Evolutionary conservation across 2,797 vertebrate genomes (phyloP), one percentile per base, ranked within the genome.

Genomic region (Paedocypris micromegethes): DNA sequence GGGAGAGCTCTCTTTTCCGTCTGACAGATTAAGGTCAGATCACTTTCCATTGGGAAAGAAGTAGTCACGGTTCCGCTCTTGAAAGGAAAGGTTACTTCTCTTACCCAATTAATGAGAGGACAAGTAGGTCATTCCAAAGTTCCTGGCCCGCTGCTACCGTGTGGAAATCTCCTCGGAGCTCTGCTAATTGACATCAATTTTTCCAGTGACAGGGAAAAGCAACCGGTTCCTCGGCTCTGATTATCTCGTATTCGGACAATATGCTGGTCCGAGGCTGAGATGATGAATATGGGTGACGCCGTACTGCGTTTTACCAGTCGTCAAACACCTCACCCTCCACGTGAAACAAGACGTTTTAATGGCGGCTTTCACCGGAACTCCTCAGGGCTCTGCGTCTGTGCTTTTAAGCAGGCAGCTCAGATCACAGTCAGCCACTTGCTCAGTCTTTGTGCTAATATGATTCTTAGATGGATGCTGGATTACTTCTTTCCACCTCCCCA

Each of bases 11-110:
- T 77, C 72, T 77, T 69, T 73, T 72, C 58, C 59, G 57, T 78
- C 64, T 78, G 78, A 80, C 78, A 76, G 78, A 80, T 78, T 80
- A 80, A 76, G 76, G 76, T 76, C 78, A 78, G 70, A 66, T 70
- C 64, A 75, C 70, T 76, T 77, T 80, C 70, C 76, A 73, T 49
- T 67, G 75, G 64, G 70, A 75, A 59, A 74, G 66, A 74, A 76
- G 60, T 74, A 74, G 72, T 76, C 77, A 78, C 49, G 70, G 52
- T 72, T 77, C 63, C 70, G 55, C 66, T 72, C 63, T 70, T 73
- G 70, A 72, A 72, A 74, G 63, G 56, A 76, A 74, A 76, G 72
- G 52, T 74, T 72, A 74, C 70, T 74, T 60, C 66, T 76, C 68
- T 79, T 79, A 79, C 72, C 75, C 77, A 79, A 58, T 79, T 79